Conservation (phyloP, 2,113 vertebrate genomes). For the Austrofundulus limnaeus region DNA sequence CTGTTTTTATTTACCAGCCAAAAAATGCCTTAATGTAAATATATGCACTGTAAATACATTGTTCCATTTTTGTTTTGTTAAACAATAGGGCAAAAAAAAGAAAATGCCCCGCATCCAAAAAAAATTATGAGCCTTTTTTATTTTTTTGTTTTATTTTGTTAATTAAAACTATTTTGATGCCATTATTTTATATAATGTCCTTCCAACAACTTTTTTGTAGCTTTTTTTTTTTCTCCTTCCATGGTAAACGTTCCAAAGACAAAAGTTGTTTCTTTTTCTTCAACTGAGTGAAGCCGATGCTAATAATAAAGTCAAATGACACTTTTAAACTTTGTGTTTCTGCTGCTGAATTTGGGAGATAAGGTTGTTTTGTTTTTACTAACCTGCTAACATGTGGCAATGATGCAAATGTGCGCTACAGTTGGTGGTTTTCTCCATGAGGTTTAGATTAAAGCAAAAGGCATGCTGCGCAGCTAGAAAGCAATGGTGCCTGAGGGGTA, state of each 20-base stretch:
- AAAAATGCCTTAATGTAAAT: slow-evolving; percentile 85
- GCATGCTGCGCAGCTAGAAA: slow-evolving; percentile 4
- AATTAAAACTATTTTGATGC: slow-evolving; percentile 73
- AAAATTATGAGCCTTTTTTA: slow-evolving; percentile 65
- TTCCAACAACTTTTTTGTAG: slow-evolving; percentile 78
- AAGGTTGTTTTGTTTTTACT: neutral
- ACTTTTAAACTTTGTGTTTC: slow-evolving; percentile 65
- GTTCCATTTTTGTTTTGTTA: slow-evolving; percentile 66
- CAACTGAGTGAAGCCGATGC: slow-evolving; percentile 80
- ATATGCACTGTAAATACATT: slow-evolving; percentile 81
- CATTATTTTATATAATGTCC: slow-evolving; percentile 73
- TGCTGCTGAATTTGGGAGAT: slow-evolving; percentile 26
- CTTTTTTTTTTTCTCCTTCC: slow-evolving; percentile 60
- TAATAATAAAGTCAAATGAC: slow-evolving; percentile 80
- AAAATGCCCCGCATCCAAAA: slow-evolving; percentile 70
- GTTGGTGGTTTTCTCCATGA: neutral
- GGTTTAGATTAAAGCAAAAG: slow-evolving; percentile 26
- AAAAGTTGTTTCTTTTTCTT: slow-evolving; percentile 80
- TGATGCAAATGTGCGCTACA: neutral
- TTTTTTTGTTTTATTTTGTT: slow-evolving; percentile 41
- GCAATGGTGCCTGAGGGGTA: slow-evolving; percentile 10
- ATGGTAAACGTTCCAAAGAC: slow-evolving; percentile 78
- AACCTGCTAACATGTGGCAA: slow-evolving; percentile 5
- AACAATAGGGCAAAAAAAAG: slow-evolving; percentile 69
- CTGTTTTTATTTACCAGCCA: slow-evolving; percentile 70